Evolutionary conservation across 53 echinoderm and acorn worm species (phyloP).

Genomic region (Echinometra lucunter): DNA sequence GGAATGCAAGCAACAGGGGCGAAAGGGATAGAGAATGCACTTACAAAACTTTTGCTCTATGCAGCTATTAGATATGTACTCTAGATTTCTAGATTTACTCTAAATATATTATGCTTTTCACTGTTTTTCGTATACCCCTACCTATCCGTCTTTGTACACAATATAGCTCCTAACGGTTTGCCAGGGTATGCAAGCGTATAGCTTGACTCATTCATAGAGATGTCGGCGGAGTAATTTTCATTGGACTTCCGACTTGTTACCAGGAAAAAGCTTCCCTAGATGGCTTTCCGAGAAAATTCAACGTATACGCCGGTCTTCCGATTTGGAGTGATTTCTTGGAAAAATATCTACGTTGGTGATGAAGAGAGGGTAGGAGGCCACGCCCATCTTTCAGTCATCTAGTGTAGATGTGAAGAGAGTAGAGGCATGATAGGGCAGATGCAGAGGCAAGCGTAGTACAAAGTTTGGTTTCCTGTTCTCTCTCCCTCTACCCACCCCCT

Average conservation of each 20-base stretch:
- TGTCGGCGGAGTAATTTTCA: slow-evolving; percentile 35
- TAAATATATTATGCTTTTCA: not conserved
- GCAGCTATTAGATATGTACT: not conserved
- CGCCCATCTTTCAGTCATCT: slow-evolving; percentile 40
- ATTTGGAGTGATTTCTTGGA: slow-evolving; percentile 59
- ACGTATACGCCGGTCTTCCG: slow-evolving; percentile 25
- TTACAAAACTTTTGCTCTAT: no score
- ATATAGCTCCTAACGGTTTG: not conserved
- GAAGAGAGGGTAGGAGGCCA: not conserved
- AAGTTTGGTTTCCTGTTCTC: slow-evolving; percentile 16
- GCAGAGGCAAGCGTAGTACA: not conserved
- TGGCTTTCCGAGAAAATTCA: slow-evolving; percentile 59
- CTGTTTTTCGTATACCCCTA: not conserved
- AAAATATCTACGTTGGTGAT: slow-evolving; percentile 11
- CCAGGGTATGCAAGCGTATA: not conserved
- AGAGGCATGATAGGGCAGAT: not conserved
- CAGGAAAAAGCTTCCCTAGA: slow-evolving; percentile 44
- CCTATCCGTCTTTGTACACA: not conserved
- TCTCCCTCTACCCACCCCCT: no score
- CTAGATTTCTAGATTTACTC: not conserved
- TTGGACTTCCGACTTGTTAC: slow-evolving; percentile 48
- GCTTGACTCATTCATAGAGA: slow-evolving; percentile 31
- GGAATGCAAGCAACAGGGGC: no score
- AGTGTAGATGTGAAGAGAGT: slow-evolving; percentile 14
- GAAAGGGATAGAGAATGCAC: no score